Evolutionary conservation across 2,113 vertebrate genomes (phyloP), one percentile per base, ranked within the genome.

Genomic region (Astatotilapia flaviijosephi): DNA sequence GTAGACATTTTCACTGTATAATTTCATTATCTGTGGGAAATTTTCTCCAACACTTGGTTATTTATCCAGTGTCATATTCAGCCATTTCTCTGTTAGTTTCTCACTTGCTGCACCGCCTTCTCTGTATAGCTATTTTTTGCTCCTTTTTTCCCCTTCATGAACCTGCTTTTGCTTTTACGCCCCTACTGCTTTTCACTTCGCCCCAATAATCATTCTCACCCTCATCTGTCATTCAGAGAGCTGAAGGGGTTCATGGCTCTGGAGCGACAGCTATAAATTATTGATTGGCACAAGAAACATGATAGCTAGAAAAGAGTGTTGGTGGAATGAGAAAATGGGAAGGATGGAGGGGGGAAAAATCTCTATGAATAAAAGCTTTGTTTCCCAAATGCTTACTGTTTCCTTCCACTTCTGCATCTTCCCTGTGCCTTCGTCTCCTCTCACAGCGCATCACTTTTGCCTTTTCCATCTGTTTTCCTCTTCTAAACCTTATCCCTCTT

Each of bases 231-330:
- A 95, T 95, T 90, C 89, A 88, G 89, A 73, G 85, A 89, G 87
- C 89, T 83, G 58, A 80, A 83, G 77, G 70, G 83, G 87, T 53
- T 94, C 94, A 88, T 90, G 86, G 90, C 91, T 90, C 85, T 47
- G 56, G 56, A 92, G 92, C 73, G 87, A 91, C 93, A 91, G 86
- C 86, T 89, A 91, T 94, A 92, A 94, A 95, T 94, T 95, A 96
- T 95, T 95, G 95, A 95, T 95, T 90, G 93, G 88, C 93, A 91
- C 70, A 77, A 83, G 93, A 93, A 95, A 95, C 90, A 91, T 91
- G 93, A 95, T 95, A 92, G 90, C 84, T 62, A 65, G 55, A 83
- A 88, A 90, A 89, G 80, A 84, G 80, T 77, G 81, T 54, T 83
- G 55, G 81, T 47, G 80, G 49, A 89, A 53, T 31, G 40, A 84